These are phyloP conservation scores for Zootermopsis nevadensis DNA, from an alignment of 2,888 invertebrate species.

Conservation along the genomic window DNA sequence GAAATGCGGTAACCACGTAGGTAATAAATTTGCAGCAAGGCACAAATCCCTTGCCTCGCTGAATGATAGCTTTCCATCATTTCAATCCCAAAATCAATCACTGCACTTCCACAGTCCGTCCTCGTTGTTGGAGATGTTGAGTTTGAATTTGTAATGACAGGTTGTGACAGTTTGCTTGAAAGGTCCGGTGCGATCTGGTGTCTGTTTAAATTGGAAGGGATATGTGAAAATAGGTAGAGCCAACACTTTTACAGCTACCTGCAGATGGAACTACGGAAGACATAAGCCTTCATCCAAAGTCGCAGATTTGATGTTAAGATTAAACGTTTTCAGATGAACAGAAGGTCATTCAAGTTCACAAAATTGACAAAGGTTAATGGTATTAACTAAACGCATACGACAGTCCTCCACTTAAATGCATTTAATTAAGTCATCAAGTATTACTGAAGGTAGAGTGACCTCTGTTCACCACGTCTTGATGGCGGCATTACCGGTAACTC, in stretches of 20 bases:
- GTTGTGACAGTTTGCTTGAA: neutral
- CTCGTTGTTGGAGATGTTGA: neutral
- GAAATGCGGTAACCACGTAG: neutral
- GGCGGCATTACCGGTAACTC: too few species aligned
- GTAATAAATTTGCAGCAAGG: neutral
- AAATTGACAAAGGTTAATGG: too few species aligned
- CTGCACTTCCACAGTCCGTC: neutral
- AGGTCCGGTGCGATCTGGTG: neutral
- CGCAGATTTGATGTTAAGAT: too few species aligned
- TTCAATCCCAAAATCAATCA: neutral
- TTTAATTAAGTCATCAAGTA: too few species aligned
- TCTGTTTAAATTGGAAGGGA: neutral
- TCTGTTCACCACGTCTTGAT: too few species aligned
- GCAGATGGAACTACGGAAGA: too few species aligned
- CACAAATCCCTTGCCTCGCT: neutral
- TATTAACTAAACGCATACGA: too few species aligned
- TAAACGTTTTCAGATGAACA: too few species aligned
- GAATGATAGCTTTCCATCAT: neutral
- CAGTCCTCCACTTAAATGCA: too few species aligned
- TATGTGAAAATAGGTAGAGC: neutral
- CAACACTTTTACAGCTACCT: neutral
- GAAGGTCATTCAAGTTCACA: too few species aligned
- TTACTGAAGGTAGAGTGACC: too few species aligned
- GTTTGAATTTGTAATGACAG: conserved; percentile 9
- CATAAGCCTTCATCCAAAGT: too few species aligned